Percentiles rank a stretch among this genome's conserved stretches.
These are phyloP conservation scores for Laodelphax striatellus DNA, from an alignment of 1,140 invertebrate species.

Conservation along the genomic window DNA sequence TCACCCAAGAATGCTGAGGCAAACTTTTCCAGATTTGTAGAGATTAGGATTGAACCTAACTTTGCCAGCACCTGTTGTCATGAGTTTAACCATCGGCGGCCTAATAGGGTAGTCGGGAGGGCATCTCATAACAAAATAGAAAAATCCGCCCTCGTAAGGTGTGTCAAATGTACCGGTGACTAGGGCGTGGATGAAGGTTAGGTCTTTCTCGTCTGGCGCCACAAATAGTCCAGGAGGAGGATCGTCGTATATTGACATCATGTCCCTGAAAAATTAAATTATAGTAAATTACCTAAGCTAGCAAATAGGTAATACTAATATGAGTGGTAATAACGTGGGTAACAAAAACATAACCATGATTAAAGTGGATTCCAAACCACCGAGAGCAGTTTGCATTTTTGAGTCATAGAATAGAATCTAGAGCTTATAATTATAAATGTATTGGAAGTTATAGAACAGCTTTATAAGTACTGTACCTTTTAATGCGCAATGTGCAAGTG, in stretches of 20 bases:
- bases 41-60: conserved; percentile 53
- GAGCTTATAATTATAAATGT: no score
- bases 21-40: conserved; percentile 51
- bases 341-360: neutral
- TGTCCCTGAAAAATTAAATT: conserved; percentile 35
- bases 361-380: no score
- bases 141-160: conserved; percentile 53
- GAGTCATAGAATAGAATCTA: no score
- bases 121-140: conserved; percentile 45
- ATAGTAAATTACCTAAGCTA: neutral
- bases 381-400: no score
- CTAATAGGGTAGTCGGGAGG: conserved; percentile 42
- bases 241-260: conserved; percentile 41
- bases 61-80: conserved; percentile 46
- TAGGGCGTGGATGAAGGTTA: conserved; percentile 44
- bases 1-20: conserved; percentile 49
- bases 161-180: conserved; percentile 52
- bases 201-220: conserved; percentile 41
- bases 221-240: conserved; percentile 44
- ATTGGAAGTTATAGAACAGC: no score
- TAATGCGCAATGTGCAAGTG: no score
- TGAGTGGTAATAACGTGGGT: neutral
- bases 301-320: no score
- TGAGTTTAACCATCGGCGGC: conserved; percentile 45
- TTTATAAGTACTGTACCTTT: no score